phyloP scores from a whole-genome alignment of 2,797 vertebrate species.

The Silurus aristotelis region DNA sequence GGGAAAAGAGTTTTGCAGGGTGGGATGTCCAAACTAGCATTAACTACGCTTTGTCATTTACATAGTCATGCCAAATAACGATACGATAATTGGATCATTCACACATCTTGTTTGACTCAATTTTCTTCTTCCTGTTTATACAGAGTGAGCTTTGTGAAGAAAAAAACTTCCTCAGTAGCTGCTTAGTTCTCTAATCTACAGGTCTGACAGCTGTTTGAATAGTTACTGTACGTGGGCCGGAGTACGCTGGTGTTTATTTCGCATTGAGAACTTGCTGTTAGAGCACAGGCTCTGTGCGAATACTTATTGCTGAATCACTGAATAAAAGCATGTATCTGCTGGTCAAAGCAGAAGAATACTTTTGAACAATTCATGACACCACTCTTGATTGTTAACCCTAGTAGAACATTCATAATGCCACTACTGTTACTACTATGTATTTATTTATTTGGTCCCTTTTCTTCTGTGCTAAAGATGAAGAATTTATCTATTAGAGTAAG shows the following conservation, averaged over 20 bases:
- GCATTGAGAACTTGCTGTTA: background rate
- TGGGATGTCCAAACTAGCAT: too few species aligned
- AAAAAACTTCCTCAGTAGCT: too few species aligned
- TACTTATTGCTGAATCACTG: background rate
- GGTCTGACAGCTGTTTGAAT: background rate
- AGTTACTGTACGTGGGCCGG: background rate
- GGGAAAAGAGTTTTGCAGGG: too few species aligned
- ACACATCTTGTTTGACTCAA: background rate
- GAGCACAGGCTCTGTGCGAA: background rate
- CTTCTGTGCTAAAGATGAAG: background rate
- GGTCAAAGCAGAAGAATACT: background rate
- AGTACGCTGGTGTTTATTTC: background rate
- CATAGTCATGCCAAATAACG: background rate
- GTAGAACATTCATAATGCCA: background rate
- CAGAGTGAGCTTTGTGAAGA: background rate
- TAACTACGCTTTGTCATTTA: too few species aligned
- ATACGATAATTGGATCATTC: background rate
- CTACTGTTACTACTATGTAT: background rate
- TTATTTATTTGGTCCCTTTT: background rate
- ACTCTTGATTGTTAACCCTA: background rate
- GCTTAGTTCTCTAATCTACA: background rate
- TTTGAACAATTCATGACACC: background rate
- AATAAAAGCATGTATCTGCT: too few species aligned
- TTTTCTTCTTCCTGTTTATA: background rate
- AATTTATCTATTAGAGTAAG: background rate